Percentiles rank a stretch among this genome's conserved stretches.
These are phyloP conservation scores for Gymnobelideus leadbeateri DNA, from an alignment of 2,113 vertebrate species.

Conservation along the genomic window DNA sequence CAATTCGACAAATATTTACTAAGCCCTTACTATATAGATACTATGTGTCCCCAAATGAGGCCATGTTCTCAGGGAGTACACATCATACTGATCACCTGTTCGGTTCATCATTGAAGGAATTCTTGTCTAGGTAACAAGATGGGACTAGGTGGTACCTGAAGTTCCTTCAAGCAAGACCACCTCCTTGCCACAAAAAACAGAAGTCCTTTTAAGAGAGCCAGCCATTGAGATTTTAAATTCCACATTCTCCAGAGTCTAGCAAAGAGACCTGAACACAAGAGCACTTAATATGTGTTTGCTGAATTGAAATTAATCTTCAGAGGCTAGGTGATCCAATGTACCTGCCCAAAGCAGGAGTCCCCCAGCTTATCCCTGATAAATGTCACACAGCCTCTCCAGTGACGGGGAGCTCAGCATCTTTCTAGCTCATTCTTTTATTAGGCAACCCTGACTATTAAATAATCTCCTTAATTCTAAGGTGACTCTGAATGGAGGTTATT, in stretches of 20 bases:
- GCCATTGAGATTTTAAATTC: background rate
- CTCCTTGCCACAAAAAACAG: background rate
- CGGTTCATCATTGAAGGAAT: background rate
- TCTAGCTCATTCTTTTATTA: constrained; percentile 37
- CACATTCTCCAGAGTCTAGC: background rate
- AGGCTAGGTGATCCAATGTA: constrained; percentile 48
- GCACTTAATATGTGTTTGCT: background rate
- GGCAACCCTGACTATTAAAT: constrained; percentile 31
- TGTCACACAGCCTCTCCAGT: constrained; percentile 48
- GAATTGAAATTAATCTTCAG: constrained; percentile 34
- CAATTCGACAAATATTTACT: background rate
- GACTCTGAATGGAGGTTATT: constrained; percentile 14
- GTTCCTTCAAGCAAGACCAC: background rate
- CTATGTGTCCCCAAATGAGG: background rate
- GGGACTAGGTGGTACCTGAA: background rate
- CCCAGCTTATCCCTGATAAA: constrained; percentile 36
- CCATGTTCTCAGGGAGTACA: background rate
- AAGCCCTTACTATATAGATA: background rate
- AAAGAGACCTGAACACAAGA: background rate
- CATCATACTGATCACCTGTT: no score
- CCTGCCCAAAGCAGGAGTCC: background rate
- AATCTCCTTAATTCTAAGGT: constrained; percentile 30
- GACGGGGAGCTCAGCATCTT: constrained; percentile 12
- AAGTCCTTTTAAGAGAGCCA: background rate
- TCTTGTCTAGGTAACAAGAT: background rate